phyloP scores from a whole-genome alignment of 1,140 invertebrate species.

The Arion vulgaris region DNA sequence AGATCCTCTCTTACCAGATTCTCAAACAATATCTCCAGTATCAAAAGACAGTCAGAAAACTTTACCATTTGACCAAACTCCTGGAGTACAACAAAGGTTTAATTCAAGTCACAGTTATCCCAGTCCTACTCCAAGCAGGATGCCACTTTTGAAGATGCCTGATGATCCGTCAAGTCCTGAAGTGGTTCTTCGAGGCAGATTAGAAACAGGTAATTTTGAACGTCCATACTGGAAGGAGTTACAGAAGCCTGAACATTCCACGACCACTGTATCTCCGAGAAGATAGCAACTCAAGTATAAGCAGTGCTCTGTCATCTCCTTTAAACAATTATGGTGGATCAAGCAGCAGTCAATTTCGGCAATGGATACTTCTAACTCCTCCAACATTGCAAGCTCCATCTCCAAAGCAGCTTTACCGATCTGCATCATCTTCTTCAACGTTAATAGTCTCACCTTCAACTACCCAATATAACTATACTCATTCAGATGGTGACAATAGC shows the following conservation, averaged over 20 bases:
- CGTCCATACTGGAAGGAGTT: constrained; percentile 51
- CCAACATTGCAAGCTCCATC: constrained; percentile 46
- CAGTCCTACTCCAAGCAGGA: constrained; percentile 5
- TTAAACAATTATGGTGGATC: constrained; percentile 46
- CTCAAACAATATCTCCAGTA: background rate
- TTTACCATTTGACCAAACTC: background rate
- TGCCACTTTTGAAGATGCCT: constrained; percentile 48
- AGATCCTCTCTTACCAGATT: constrained; percentile 4
- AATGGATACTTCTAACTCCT: constrained; percentile 49
- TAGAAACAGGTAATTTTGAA: constrained; percentile 34
- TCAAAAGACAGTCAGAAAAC: constrained; percentile 19
- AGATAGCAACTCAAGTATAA: constrained; percentile 50
- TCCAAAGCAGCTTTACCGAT: constrained; percentile 38
- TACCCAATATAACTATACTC: background rate
- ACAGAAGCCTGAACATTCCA: constrained; percentile 56
- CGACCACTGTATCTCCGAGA: constrained; percentile 53
- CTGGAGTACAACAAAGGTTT: background rate
- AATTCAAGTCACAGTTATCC: background rate
- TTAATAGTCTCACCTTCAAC: constrained; percentile 7
- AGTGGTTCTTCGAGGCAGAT: constrained; percentile 39
- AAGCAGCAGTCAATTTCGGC: constrained; percentile 39
- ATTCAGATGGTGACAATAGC: constrained; percentile 1
- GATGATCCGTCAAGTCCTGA: constrained; percentile 47
- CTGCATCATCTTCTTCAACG: constrained; percentile 20
- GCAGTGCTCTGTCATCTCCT: constrained; percentile 47